Evolutionary conservation across 2,113 vertebrate species (phyloP), one percentile per base, ranked within the genome.

Genomic region (Blennius ocellaris): DNA sequence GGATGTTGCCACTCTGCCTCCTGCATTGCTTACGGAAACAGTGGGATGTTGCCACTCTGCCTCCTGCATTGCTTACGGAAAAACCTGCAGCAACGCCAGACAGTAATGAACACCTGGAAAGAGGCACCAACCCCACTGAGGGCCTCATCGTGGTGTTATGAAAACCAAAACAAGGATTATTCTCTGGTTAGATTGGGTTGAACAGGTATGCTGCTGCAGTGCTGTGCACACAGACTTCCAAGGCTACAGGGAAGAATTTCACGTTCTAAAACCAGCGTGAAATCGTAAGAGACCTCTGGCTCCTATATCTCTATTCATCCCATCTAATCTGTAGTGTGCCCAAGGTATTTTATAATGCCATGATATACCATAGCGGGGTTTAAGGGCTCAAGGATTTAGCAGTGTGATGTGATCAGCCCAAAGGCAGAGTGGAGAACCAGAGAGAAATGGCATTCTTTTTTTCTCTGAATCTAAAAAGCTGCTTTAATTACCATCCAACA

Each of bases 281-380:
- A 90, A 89, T 83, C 50, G 5, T 57, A 66, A 67, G 65, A 77
- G 70, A 87, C 82, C 79, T 86, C 78, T 76, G 79, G 78, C 80
- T 78, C 82, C 61, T 74, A 63, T 78, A 85, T 89, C 72, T 87
- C 70, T 59, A 81, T 89, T 90, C 80, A 86, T 73, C 83, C 80
- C 69, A 64, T 51, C 76, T 90, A 87, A 88, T 90, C 84, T 90
- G 71, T 41, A 63, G 43, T 63, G 70, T 84, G 80, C 81, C 81
- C 68, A 57, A 81, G 90, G 82, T 81, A 82, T 87, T 85, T 90
- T 83, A 74, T 89, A 90, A 91, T 90, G 83, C 83, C 73, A 74
- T 82, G 81, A 87, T 85, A 85, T 83, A 82, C 80, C 79, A 78
- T 89, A 73, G 67, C 61, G 44, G 64, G 76, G 67, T 86, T 87